These are phyloP conservation scores for Seriola aureovittata DNA, from an alignment of 2,113 vertebrate genomes.

Conservation along the genomic window DNA sequence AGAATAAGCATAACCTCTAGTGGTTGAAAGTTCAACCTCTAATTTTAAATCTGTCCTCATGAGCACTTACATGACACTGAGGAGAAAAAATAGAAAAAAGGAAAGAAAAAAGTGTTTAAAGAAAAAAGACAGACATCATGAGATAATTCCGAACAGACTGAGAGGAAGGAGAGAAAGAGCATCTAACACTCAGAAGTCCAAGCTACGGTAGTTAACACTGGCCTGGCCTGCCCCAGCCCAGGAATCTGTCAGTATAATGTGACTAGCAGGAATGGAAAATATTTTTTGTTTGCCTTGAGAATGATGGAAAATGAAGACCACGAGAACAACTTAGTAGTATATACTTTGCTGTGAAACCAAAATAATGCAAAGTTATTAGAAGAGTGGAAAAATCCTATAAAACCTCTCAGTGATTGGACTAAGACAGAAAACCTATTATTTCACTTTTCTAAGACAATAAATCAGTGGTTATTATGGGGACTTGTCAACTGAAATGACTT, in stretches of 20 bases:
- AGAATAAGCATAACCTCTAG: slow-evolving; percentile 93
- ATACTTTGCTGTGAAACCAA: slow-evolving; percentile 65
- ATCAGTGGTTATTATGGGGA: slow-evolving; percentile 73
- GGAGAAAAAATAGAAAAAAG: slow-evolving; percentile 32
- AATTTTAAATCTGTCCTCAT: slow-evolving; percentile 88
- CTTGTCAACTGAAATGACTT: slow-evolving; percentile 75
- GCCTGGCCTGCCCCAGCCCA: slow-evolving; percentile 12
- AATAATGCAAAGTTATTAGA: slow-evolving; percentile 77
- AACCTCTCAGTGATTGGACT: slow-evolving; percentile 74
- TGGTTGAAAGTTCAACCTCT: slow-evolving; percentile 89
- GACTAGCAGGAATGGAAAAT: slow-evolving; percentile 71
- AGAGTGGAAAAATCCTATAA: slow-evolving; percentile 80
- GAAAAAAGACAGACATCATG: not conserved
- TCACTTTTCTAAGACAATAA: slow-evolving; percentile 76
- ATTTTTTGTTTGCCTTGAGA: slow-evolving; percentile 66
- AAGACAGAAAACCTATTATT: slow-evolving; percentile 76
- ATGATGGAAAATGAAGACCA: slow-evolving; percentile 68
- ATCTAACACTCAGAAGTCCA: not conserved
- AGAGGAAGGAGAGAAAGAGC: not conserved
- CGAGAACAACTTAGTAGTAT: slow-evolving; percentile 60
- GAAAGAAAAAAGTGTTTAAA: not conserved
- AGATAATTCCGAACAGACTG: not conserved
- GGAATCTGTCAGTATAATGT: slow-evolving; percentile 55
- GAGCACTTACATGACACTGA: slow-evolving; percentile 70
- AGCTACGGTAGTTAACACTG: slow-evolving; percentile 30